A percentile compares a stretch with the other conserved stretches of the same genome.
These are phyloP conservation scores for Dastarcus helophoroides DNA, from an alignment of 2,888 invertebrate species.

Conservation along the genomic window DNA sequence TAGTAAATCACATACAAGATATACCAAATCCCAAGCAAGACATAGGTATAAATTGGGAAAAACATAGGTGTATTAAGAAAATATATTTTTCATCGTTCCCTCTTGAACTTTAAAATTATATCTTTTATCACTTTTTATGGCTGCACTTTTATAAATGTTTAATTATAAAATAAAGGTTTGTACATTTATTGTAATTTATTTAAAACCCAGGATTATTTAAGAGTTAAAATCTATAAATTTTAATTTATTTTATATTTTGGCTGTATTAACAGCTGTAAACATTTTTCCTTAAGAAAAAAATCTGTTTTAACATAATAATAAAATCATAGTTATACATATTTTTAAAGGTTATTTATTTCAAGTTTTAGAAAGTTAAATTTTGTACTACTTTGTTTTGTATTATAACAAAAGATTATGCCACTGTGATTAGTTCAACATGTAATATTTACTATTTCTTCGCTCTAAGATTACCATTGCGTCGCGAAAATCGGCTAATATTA, in stretches of 20 bases:
- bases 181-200: not conserved
- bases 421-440: too few relatives aligned
- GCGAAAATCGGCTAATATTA: too few relatives aligned
- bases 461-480: too few relatives aligned
- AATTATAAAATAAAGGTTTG: not conserved
- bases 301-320: not conserved
- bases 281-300: not conserved
- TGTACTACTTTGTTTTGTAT: too few relatives aligned
- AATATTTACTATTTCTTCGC: too few relatives aligned
- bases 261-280: not conserved
- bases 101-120: slow-evolving; percentile 3
- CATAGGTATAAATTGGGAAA: slow-evolving; percentile 66
- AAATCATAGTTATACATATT: too few relatives aligned
- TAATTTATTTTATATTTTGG: not conserved
- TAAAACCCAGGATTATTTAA: not conserved
- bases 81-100: too few relatives aligned
- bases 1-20: slow-evolving; percentile 36
- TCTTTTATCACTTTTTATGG: slow-evolving; percentile 4
- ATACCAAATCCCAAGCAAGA: slow-evolving; percentile 64
- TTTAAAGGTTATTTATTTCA: too few relatives aligned
- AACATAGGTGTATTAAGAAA: slow-evolving; percentile 43
- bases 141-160: too few relatives aligned
- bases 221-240: too few relatives aligned
- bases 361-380: too few relatives aligned
- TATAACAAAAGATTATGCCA: too few relatives aligned